Evolutionary conservation across 1,140 invertebrate species (phyloP).

Genomic region (Theocolax elegans): DNA sequence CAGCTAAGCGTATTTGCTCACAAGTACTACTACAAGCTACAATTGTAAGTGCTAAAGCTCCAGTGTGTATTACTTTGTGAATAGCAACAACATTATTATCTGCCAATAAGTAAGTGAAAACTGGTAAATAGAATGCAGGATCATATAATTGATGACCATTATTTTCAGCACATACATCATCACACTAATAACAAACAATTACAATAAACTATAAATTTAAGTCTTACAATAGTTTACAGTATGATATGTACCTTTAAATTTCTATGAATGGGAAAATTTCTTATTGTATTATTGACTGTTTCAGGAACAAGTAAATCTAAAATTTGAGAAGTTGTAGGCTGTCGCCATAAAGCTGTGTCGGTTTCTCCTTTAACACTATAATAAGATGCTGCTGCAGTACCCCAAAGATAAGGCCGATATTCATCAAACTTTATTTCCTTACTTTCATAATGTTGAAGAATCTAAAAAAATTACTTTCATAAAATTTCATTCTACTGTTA

Average conservation of each 20-base stretch:
- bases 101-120: slow-evolving; percentile 73
- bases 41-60: slow-evolving; percentile 74
- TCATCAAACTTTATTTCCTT: slow-evolving; percentile 71
- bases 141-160: slow-evolving; percentile 71
- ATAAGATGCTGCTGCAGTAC: slow-evolving; percentile 78
- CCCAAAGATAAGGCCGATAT: slow-evolving; percentile 84
- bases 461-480: too few relatives aligned
- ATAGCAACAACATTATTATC: slow-evolving; percentile 75
- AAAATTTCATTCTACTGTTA: too few relatives aligned
- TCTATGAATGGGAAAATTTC: slow-evolving; percentile 72
- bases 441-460: slow-evolving; percentile 74
- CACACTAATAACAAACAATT: neutral
- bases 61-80: slow-evolving; percentile 73
- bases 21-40: slow-evolving; percentile 73
- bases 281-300: slow-evolving; percentile 74
- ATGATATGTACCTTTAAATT: slow-evolving; percentile 56
- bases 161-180: slow-evolving; percentile 1
- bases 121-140: slow-evolving; percentile 77
- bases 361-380: slow-evolving; percentile 75
- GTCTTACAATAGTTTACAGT: too few relatives aligned
- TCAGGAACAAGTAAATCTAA: slow-evolving; percentile 76
- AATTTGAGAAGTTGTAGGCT: slow-evolving; percentile 77
- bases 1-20: slow-evolving; percentile 70
- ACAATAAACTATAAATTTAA: neutral
- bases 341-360: slow-evolving; percentile 74